phyloP scores from a whole-genome alignment of 92 coral and sea anemone species.

The Blastomussa wellsi region DNA sequence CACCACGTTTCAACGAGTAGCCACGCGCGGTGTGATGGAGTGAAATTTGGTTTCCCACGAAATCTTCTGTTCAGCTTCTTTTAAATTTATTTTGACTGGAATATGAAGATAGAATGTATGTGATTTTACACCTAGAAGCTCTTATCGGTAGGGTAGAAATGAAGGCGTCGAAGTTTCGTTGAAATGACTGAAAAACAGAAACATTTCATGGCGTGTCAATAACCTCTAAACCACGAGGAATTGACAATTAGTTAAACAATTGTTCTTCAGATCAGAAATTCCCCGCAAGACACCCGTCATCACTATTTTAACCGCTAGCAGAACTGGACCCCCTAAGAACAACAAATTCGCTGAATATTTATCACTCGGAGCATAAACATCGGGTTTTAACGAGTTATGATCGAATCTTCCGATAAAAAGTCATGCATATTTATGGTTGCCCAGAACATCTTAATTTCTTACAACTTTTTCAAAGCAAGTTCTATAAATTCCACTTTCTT shows the following conservation, averaged over 20 bases:
- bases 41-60: not conserved
- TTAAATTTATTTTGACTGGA: not conserved
- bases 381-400: not conserved
- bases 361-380: not conserved
- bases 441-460: not conserved
- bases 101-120: not conserved
- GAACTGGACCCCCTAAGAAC: not conserved
- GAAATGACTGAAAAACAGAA: not conserved
- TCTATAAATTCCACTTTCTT: not conserved
- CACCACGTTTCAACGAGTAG: not conserved
- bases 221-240: constrained; percentile 4
- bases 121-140: not conserved
- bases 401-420: not conserved
- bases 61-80: not conserved
- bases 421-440: not conserved
- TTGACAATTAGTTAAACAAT: not conserved
- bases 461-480: not conserved
- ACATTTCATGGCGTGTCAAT: not conserved
- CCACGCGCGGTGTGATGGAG: not conserved
- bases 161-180: not conserved
- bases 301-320: not conserved
- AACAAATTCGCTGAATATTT: not conserved
- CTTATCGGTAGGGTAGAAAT: not conserved
- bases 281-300: not conserved
- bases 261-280: not conserved